Base-by-base conservation (phyloP, 2,797 vertebrate species). In the Oryzias sinensis region DNA sequence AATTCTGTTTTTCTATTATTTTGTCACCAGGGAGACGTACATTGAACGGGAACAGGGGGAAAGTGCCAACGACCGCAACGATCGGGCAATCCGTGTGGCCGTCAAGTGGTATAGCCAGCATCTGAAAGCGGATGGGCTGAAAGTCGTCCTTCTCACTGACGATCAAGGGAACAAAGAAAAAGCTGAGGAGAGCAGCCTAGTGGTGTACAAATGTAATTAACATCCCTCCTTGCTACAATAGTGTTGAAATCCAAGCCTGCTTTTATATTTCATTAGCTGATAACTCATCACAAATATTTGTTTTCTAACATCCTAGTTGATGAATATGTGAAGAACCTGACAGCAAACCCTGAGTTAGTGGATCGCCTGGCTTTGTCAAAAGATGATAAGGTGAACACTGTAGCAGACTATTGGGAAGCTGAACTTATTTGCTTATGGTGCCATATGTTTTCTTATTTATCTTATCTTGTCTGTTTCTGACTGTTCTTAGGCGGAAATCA, bases 301-400 rank as follows among this genome's bases (percentile, higher is more conserved):
- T 68, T 77, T 1, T 6, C 2, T 48, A 33, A 27, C 40, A 0
- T 59, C 68, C 13, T 50, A 99, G 97, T 93, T 91, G 97, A 98
- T 70, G 96, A 99, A 53, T 99, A 99, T 63, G 77, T 99, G 71
- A 97, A 94, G 86, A 95, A 96, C 84, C 90, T 99, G 58, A 88
- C 83, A 66, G 94, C 90, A 13, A 96, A 97, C 64, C 96, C 97
- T 17, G 96, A 98, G 72, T 95, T 99, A 74, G 86, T 98, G 71
- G 97, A 99, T 86, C 93, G 92, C 47, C 93, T 99, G 76, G 96
- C 97, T 48, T 91, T 92, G 84, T 80, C 93, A 53, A 90, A 88
- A 66, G 94, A 98, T 75, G 93, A 97, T 72, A 90, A 90, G 92
- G 97, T 99, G 50, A 78, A 46, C 14, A 11, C 22, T 14, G 14